Evolutionary conservation across 1,140 invertebrate genomes (phyloP), one percentile per base, ranked within the genome.

Genomic region (Leptinotarsa undecemlineata): DNA sequence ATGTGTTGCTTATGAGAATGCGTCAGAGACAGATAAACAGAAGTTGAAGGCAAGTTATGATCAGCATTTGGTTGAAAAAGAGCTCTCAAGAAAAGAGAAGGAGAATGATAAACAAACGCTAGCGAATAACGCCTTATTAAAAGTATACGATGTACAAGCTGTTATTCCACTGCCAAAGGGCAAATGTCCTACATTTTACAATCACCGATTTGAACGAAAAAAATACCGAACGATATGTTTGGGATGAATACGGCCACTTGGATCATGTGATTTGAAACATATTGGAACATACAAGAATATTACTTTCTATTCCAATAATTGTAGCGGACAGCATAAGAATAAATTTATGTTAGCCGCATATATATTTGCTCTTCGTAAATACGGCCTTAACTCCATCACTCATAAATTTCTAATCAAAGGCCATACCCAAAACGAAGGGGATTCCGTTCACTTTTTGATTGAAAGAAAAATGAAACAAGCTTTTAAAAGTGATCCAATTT

Each of bases 401-500:
- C 84, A 85, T 72, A 85, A 85, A 76, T 86, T 77, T 77, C 70
- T 86, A 51, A 81, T 83, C 42, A 81, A 78, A 63, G 82, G 84
- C 0, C 83, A 86, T 73, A 86, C 82, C 14, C 84, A 85, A 82
- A 85, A 85, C 74, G 83, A 85, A 69, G 82, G 79, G 0, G 84
- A 86, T 75, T 80, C 75, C 66, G 80, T 83, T 60, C 85, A 85
- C 72, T 82, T 81, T 11, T 61, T 83, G 0, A 86, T 85, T 20
- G 84, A 85, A 73, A 84, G 82, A 61, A 72, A 77, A 69, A 79
- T 83, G 48, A 85, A 80, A 77, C 80, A 77, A 67, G 20, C 77
- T 71, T 42, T 78, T 15, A 78, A 75, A 73, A 77, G 76, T 19
- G 80, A 76, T 68, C 80, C 81, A 63, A 79, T 82, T 33, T 81